Evolutionary conservation across 2,888 invertebrate species (phyloP), one percentile per base, ranked within the genome.

Genomic region (Mythimna ferrago): DNA sequence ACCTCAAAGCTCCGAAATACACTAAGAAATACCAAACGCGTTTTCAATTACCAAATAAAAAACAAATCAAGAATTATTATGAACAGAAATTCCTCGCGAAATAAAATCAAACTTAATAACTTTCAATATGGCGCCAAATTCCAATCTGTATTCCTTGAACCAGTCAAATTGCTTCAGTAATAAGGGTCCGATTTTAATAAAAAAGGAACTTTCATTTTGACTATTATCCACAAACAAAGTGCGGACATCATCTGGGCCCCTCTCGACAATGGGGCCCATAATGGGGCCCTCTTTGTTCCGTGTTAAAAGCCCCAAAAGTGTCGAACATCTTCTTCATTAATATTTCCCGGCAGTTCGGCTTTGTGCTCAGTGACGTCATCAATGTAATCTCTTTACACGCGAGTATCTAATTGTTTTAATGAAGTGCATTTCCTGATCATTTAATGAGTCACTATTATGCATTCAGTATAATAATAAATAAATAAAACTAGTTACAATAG

Each of bases 271-370:
- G 82, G 87, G 71, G 66, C 78, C 78, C 58, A 85, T 83, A 84
- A 84, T 83, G 82, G 81, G 81, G 85, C 89, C 90, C 91, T 89
- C 90, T 89, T 94, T 93, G 93, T 94, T 92, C 91, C 78, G 81
- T 80, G 80, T 87, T 88, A 90, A 92, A 91, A 92, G 91, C 92
- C 90, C 92, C 84, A 86, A 87, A 89, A 92, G 90, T 93, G 93
- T 93, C 90, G 82, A 91, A 93, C 94, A 93, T 93, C 93, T 93
- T 92, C 93, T 93, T 93, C 93, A 93, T 94, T 94, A 93, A 94
- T 93, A 93, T 92, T 92, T 91, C 61, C 68, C 58, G 64, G 48
- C 70, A 73, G 77, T 83, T 74, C 32, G 75, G 71, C 78, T 76
- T 82, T 80, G 80, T 75, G 65, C 71, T 58, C n/a, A 65, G 66